Evolutionary conservation across 92 coral and sea anemone genomes (phyloP), one percentile per base, ranked within the genome.

Genomic region (Plumapathes pennacea): DNA sequence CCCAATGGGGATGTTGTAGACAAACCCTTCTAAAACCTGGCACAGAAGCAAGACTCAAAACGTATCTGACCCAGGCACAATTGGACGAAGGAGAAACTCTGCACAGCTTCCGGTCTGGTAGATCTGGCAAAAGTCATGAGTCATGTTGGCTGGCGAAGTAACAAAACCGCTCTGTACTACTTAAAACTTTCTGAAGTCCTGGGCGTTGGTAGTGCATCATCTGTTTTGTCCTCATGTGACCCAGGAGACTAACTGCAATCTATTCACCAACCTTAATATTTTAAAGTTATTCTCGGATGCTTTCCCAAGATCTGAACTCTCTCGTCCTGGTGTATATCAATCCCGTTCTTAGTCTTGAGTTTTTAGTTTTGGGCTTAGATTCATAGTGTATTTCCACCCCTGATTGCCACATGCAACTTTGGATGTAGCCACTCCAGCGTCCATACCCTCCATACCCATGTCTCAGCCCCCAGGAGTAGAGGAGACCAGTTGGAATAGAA

Each of bases 91-190:
- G 82, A 41, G 82, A 80, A 43, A 72, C 81, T 4, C 51, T 72
- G 4, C 83, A 68, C n/a, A 58, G 89, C 38, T 64, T 82, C 48
- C 64, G 79, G 11, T 38, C 58, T 6, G 84, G 89, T 30, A 60
- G 53, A 47, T 33, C 57, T 81, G 15, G 77, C 78, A 7, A 75
- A 61, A 34, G 61, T 82, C 24, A 82, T 82, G 89, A 33, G 62
- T 45, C 84, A 82, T 21, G 75, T 82, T 23, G 83, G 89, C 28
- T 82, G 89, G 84, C 43, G 38, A 22, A 68, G 29, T 46, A 24
- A 32, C 7, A 41, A 39, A 5, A 69, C 84, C 1, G 74, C 79
- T 9, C 58, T 76, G 25, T 61, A 82, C 54, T 76, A 82, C 64
- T 47, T 72, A 64, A 72, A 65, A 36, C 46, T 73, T 24, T 76